Conservation (phyloP, 2,888 invertebrate genomes). For the Monochamus alternatus region DNA sequence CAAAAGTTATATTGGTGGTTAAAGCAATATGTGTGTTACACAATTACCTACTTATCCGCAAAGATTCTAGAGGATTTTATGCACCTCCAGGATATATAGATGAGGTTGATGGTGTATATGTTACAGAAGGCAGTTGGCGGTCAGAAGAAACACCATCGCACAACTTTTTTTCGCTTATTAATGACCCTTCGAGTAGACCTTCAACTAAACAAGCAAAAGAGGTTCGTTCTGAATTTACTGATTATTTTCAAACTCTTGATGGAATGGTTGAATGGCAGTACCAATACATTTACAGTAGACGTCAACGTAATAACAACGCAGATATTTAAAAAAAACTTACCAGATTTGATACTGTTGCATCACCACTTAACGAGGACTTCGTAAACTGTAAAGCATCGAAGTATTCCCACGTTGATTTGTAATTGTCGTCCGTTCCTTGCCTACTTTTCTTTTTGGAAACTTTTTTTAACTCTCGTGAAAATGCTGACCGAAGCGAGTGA, state of each 20-base stretch:
- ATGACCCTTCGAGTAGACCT: neutral
- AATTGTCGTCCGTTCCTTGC: conserved; percentile 3
- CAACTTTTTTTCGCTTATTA: conserved; percentile 1
- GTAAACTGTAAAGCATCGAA: conserved; percentile 12
- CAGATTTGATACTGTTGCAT: neutral
- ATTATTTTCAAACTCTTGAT: conserved; percentile 1
- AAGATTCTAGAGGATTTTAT: neutral
- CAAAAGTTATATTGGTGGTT: neutral
- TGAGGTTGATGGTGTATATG: neutral
- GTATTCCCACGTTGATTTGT: conserved; percentile 17
- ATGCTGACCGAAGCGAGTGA: neutral
- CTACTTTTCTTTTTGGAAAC: neutral
- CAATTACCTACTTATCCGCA: conserved; percentile 9
- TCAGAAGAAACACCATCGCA: conserved; percentile 9
- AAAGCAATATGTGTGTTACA: conserved; percentile 2
- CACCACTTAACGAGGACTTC: conserved; percentile 16
- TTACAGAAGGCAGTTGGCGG: neutral
- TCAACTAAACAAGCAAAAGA: conserved; percentile 2
- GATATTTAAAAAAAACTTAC: neutral
- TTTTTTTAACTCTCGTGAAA: neutral
- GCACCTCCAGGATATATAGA: neutral
- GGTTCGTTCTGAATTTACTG: neutral
- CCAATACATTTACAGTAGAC: neutral
- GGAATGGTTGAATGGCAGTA: conserved; percentile 2
- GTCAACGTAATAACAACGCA: neutral